Conservation (phyloP, 1,140 invertebrate genomes). For the Pogonomyrmex californicus region DNA sequence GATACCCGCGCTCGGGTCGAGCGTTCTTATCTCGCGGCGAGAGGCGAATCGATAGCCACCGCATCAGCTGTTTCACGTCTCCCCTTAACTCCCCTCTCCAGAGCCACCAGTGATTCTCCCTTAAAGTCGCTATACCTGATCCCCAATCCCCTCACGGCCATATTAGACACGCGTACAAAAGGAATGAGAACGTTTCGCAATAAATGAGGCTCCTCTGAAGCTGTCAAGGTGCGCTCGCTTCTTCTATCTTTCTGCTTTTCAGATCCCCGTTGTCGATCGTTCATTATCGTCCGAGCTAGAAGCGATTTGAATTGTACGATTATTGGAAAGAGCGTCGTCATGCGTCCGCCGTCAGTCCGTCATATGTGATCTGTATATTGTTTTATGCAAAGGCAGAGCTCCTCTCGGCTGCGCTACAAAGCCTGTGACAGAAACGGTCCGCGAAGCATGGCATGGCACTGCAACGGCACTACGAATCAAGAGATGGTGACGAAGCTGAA, state of each 20-base stretch:
- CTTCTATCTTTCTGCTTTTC: not conserved
- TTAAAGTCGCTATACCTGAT: not conserved
- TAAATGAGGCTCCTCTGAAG: slow-evolving; percentile 10
- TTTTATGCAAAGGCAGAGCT: not conserved
- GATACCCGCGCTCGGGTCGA: not conserved
- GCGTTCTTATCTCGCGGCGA: not conserved
- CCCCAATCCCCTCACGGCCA: slow-evolving; percentile 15
- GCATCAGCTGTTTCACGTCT: slow-evolving; percentile 51
- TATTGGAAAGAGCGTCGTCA: not conserved
- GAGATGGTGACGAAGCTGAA: slow-evolving; percentile 83
- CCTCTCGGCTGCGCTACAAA: not conserved
- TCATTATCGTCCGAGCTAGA: not conserved
- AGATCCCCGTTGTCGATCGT: too few relatives aligned
- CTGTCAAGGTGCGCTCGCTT: not conserved
- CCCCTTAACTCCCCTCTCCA: not conserved
- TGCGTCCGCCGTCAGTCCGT: not conserved
- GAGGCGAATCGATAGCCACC: slow-evolving; percentile 25
- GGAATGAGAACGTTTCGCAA: slow-evolving; percentile 7
- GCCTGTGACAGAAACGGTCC: not conserved
- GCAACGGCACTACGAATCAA: slow-evolving; percentile 83
- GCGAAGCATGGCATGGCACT: slow-evolving; percentile 84
- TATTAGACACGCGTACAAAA: not conserved
- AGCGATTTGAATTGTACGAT: not conserved
- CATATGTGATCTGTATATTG: not conserved
- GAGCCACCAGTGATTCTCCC: not conserved